Conservation (phyloP, 2,888 invertebrate genomes). For the Tenthredo mesomela region DNA sequence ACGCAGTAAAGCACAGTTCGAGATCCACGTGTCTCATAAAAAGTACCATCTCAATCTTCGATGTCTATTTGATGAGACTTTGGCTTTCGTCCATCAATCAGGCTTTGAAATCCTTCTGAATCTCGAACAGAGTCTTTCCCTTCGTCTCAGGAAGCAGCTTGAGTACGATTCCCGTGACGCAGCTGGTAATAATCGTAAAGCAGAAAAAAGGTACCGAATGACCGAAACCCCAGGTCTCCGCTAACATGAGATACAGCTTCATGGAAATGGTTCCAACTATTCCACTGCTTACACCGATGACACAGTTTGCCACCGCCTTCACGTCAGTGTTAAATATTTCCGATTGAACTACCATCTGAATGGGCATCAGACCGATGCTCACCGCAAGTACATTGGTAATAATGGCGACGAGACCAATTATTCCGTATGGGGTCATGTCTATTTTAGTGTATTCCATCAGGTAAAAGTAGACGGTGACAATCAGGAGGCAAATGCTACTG, state of each 20-base stretch:
- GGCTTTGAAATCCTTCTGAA: conserved; percentile 63
- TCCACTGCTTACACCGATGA: conserved; percentile 59
- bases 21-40: background rate
- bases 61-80: background rate
- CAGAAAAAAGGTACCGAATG: conserved; percentile 64
- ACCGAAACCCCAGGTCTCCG: conserved; percentile 62
- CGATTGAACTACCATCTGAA: conserved; percentile 62
- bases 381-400: conserved; percentile 61
- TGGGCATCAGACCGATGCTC: conserved; percentile 62
- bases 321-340: conserved; percentile 66
- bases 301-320: conserved; percentile 63
- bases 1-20: conserved; percentile 29
- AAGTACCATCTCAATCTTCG: no score
- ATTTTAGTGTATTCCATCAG: conserved; percentile 59
- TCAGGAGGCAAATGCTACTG: conserved; percentile 60
- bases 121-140: conserved; percentile 67
- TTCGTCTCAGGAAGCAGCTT: conserved; percentile 66
- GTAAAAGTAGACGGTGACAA: conserved; percentile 64
- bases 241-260: conserved; percentile 65
- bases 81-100: conserved; percentile 49
- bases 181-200: conserved; percentile 58
- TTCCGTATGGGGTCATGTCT: conserved; percentile 60
- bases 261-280: conserved; percentile 54
- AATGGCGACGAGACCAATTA: conserved; percentile 60
- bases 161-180: conserved; percentile 56